These are phyloP conservation scores for Drosophila lacteicornis DNA, from an alignment of 1,140 invertebrate genomes.

Conservation along the genomic window DNA sequence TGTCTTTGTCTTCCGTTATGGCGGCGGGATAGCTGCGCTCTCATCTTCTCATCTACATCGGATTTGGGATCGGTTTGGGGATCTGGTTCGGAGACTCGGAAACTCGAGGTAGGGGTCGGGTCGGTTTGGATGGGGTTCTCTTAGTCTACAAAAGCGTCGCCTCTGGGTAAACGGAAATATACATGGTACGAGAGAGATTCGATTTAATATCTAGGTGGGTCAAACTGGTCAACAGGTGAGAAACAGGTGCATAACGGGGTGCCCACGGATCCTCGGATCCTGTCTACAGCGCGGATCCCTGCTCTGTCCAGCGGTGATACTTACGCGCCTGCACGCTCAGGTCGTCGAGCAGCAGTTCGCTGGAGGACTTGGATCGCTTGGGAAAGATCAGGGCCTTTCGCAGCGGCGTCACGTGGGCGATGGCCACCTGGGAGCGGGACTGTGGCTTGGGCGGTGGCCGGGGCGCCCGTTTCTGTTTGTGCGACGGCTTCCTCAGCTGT, in stretches of 20 bases:
- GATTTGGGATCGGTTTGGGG: constrained; percentile 26
- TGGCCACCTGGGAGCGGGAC: constrained; percentile 60
- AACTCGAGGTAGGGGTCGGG: constrained; percentile 23
- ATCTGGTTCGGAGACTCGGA: constrained; percentile 4
- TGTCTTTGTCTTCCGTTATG: constrained; percentile 54
- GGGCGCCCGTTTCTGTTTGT: constrained; percentile 69
- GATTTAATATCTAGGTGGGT: constrained; percentile 24
- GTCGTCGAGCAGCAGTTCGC: constrained; percentile 75
- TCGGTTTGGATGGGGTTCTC: constrained; percentile 11
- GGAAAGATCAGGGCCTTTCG: constrained; percentile 74
- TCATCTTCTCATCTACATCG: constrained; percentile 27
- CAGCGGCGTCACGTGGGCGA: constrained; percentile 65
- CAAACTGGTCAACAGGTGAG: constrained; percentile 41
- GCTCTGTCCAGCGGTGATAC: constrained; percentile 69
- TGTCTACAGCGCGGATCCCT: constrained; percentile 64
- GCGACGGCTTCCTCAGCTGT: constrained; percentile 64
- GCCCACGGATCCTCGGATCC: constrained; percentile 8
- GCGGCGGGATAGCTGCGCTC: constrained; percentile 68
- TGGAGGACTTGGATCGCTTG: constrained; percentile 76
- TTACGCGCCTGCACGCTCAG: constrained; percentile 74
- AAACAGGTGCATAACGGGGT: constrained; percentile 41
- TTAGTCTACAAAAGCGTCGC: constrained; percentile 74
- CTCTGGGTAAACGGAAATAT: constrained; percentile 63
- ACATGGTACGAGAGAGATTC: constrained; percentile 31
- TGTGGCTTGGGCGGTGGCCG: constrained; percentile 71